phyloP scores from a whole-genome alignment of 1,140 invertebrate species.

The Drepana arcuata region DNA sequence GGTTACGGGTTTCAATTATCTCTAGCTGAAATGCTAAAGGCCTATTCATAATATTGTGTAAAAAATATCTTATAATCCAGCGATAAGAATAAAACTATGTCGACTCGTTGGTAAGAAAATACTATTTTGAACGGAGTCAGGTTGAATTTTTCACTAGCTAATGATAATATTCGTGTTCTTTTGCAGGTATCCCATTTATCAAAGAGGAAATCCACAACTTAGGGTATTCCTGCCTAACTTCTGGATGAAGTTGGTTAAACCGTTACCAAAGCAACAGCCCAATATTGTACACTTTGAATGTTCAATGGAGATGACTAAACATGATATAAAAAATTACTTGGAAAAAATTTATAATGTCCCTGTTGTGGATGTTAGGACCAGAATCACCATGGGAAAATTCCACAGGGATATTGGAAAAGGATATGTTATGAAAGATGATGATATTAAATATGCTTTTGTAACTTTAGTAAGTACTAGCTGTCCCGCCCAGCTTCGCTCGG shows the following conservation, averaged over 20 bases:
- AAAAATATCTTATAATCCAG: too few species aligned
- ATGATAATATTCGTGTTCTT: too few species aligned
- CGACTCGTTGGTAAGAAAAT: too few species aligned
- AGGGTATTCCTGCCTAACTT: slow-evolving; percentile 93
- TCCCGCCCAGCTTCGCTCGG: too few species aligned
- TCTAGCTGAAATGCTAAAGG: too few species aligned
- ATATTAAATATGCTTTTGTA: slow-evolving; percentile 87
- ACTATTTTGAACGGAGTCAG: too few species aligned
- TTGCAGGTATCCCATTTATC: slow-evolving; percentile 87
- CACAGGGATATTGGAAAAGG: slow-evolving; percentile 66
- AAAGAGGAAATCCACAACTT: slow-evolving; percentile 90
- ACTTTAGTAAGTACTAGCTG: slow-evolving; percentile 79
- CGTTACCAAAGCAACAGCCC: slow-evolving; percentile 74
- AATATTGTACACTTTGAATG: slow-evolving; percentile 89
- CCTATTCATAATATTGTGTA: too few species aligned
- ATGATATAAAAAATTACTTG: slow-evolving; percentile 93
- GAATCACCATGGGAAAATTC: slow-evolving; percentile 78
- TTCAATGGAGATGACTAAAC: slow-evolving; percentile 90
- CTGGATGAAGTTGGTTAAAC: slow-evolving; percentile 91
- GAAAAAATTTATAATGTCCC: slow-evolving; percentile 94
- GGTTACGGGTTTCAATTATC: too few species aligned
- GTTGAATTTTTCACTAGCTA: too few species aligned
- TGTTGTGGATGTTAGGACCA: slow-evolving; percentile 80
- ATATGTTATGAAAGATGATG: slow-evolving; percentile 86
- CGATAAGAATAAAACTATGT: too few species aligned